These are phyloP conservation scores for Anoplius nigerrimus DNA, from an alignment of 2,888 invertebrate genomes.

Conservation along the genomic window DNA sequence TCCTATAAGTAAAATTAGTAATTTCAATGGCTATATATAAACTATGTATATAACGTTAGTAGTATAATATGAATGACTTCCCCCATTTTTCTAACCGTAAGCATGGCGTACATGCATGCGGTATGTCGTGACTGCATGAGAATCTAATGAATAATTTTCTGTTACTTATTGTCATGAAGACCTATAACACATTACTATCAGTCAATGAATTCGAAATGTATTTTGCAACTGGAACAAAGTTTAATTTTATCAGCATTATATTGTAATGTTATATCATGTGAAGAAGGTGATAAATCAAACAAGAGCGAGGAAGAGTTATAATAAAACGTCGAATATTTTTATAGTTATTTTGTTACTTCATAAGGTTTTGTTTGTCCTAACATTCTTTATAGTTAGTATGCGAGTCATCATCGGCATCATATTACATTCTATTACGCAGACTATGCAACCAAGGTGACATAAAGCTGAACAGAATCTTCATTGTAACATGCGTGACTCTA, in stretches of 20 bases:
- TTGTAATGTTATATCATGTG: too few species aligned
- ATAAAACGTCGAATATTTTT: neutral
- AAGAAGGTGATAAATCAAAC: too few species aligned
- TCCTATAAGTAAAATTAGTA: constrained; percentile 74
- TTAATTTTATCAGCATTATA: too few species aligned
- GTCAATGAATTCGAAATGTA: neutral
- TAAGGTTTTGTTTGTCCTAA: too few species aligned
- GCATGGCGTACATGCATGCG: constrained; percentile 35
- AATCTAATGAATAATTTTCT: constrained; percentile 33
- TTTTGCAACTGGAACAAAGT: too few species aligned
- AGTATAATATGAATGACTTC: constrained; percentile 36
- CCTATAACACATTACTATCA: neutral
- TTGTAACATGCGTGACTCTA: constrained; percentile 71
- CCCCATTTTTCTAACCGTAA: constrained; percentile 37
- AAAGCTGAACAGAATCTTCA: constrained; percentile 66
- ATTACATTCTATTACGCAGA: constrained; percentile 28
- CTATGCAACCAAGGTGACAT: constrained; percentile 66
- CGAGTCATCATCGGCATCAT: constrained; percentile 29
- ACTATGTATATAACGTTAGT: constrained; percentile 1
- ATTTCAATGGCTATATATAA: constrained; percentile 4
- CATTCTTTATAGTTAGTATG: too few species aligned
- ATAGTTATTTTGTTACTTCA: neutral
- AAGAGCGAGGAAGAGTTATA: neutral
- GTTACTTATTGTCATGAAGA: constrained; percentile 6
- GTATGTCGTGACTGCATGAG: constrained; percentile 40